Evolutionary conservation across 2,797 vertebrate genomes (phyloP), one percentile per base, ranked within the genome.

Genomic region (Halcyon smyrnensis): DNA sequence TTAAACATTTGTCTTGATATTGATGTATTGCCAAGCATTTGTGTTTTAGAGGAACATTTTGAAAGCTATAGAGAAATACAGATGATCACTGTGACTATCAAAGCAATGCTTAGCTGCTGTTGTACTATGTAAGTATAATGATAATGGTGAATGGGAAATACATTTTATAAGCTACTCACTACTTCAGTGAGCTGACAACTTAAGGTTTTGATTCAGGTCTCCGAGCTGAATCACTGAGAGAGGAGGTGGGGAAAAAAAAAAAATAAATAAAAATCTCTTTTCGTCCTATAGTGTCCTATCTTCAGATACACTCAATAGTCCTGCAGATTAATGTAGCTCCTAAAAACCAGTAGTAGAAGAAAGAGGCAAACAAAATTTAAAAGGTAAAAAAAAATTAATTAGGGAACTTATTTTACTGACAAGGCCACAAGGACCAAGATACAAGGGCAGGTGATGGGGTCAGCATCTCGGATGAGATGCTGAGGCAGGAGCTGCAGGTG

Each of bases 131-230:
- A 80, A 60, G 84, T 57, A 32, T 65, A 91, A 68, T 37, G 65
- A 45, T 71, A 81, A 89, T 36, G 43, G 39, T 37, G 23, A 70
- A 84, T 1, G 8, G 68, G 46, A 93, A 94, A 79, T 84, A 84
- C 41, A 28, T 83, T 95, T 91, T 85, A 71, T 94, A 94, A 97
- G 78, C 93, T 89, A 69, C 88, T 91, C 59, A 12, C 50, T 74
- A 32, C 50, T 92, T 88, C 73, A 53, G 21, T 32, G 21, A 85
- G 41, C 84, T 92, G 67, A 82, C 74, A 92, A 28, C 70, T 89
- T 78, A 92, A 95, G 57, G 50, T 96, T 96, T 97, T 95, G 79
- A 97, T 92, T 95, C 74, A 70, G 84, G 73, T 67, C 62, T 92
- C 94, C 24, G 27, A 89, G 74, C 83, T 94, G 90, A 93, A 90